phyloP scores from a whole-genome alignment of 1,140 invertebrate species.

The Pectinophora gossypiella region DNA sequence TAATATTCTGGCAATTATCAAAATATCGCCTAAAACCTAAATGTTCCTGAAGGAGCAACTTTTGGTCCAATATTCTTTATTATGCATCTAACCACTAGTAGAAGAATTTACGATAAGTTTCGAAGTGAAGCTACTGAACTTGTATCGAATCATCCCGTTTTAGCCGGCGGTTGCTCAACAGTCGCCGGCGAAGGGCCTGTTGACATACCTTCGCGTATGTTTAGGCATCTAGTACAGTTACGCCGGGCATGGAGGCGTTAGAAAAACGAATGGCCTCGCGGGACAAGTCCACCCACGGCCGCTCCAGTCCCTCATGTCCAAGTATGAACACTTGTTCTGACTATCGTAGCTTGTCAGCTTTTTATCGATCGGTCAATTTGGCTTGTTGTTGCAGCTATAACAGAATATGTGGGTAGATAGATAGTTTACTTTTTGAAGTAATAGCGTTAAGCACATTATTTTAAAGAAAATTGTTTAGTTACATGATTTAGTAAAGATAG shows the following conservation, averaged over 20 bases:
- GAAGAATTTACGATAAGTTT: too few species aligned
- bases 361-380: slow-evolving; percentile 10
- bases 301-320: slow-evolving; percentile 7
- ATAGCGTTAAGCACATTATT: too few species aligned
- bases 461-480: too few species aligned
- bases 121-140: too few species aligned
- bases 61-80: too few species aligned
- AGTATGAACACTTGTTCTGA: slow-evolving; percentile 11
- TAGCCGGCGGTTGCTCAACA: background rate
- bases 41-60: too few species aligned
- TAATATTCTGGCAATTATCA: too few species aligned
- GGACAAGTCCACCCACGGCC: slow-evolving; percentile 58
- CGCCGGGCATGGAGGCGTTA: slow-evolving; percentile 39
- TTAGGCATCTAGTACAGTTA: slow-evolving; percentile 48
- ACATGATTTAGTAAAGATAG: too few species aligned
- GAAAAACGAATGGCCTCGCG: slow-evolving; percentile 52
- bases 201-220: slow-evolving; percentile 5
- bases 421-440: too few species aligned
- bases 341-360: slow-evolving; percentile 6
- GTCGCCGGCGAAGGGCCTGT: background rate
- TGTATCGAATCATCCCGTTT: too few species aligned
- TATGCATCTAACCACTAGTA: too few species aligned
- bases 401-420: background rate
- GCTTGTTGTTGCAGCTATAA: background rate
- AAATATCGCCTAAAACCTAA: too few species aligned